Conservation (phyloP, 2,888 invertebrate genomes). For the Neuroscelio doddi region DNA sequence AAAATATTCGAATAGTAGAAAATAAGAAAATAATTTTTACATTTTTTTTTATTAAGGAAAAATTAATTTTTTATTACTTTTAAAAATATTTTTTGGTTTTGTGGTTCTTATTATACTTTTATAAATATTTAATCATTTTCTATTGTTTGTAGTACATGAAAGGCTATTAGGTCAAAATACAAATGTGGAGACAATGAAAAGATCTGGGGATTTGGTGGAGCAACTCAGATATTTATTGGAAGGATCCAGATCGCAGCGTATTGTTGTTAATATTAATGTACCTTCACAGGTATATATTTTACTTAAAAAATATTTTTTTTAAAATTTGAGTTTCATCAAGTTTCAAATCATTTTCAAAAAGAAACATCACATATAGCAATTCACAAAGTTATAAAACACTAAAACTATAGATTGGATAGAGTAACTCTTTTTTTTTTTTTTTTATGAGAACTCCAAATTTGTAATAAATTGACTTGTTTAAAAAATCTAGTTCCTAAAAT, state of each 20-base stretch:
- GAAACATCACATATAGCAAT: slow-evolving; percentile 1
- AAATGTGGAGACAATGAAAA: slow-evolving; percentile 61
- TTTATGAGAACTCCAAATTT: background rate
- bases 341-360: too few species aligned
- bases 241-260: slow-evolving; percentile 63
- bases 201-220: slow-evolving; percentile 64
- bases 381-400: background rate
- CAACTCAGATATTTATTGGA: slow-evolving; percentile 66
- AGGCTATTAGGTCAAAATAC: slow-evolving; percentile 57
- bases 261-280: slow-evolving; percentile 69
- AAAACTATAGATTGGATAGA: too few species aligned
- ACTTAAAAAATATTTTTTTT: background rate
- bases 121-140: too few species aligned
- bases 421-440: background rate
- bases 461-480: background rate
- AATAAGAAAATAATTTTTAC: too few species aligned
- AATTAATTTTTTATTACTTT: too few species aligned
- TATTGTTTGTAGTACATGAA: slow-evolving; percentile 63
- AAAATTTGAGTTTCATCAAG: background rate
- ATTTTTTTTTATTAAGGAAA: too few species aligned
- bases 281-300: slow-evolving; percentile 64
- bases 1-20: too few species aligned
- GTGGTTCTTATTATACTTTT: background rate
- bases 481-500: background rate
- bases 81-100: too few species aligned